A percentile compares a stretch with the other conserved stretches of the same genome.
These are phyloP conservation scores for Apostichopus parvimensis DNA, from an alignment of 35 echinoderm and acorn worm species.

Conservation along the genomic window DNA sequence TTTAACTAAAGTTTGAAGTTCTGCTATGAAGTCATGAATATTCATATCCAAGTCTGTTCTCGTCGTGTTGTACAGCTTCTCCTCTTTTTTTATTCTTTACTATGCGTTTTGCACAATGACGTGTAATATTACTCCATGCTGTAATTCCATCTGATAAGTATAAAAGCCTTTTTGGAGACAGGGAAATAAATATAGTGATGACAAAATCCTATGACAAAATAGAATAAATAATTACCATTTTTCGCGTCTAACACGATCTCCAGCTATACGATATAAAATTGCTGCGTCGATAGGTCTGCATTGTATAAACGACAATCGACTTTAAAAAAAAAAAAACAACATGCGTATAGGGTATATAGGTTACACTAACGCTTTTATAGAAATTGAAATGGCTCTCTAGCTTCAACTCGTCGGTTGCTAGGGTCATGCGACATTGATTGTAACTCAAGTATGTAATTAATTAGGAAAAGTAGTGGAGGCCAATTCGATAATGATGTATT, in stretches of 20 bases:
- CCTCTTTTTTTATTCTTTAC: background rate
- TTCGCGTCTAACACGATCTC: background rate
- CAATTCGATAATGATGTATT: too few relatives aligned
- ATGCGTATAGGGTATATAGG: background rate
- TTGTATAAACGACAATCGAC: background rate
- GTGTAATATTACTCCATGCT: slow-evolving; percentile 16
- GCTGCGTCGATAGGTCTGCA: background rate
- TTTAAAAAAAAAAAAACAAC: background rate
- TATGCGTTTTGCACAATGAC: background rate
- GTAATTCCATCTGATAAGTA: slow-evolving; percentile 34
- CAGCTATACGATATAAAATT: background rate
- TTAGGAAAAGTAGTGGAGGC: background rate
- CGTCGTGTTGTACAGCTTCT: background rate
- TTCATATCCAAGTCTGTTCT: background rate
- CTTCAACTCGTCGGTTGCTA: background rate
- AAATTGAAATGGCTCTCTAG: background rate
- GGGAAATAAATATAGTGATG: slow-evolving; percentile 44
- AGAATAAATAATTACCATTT: slow-evolving; percentile 36
- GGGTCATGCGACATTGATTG: background rate
- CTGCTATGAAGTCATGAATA: background rate
- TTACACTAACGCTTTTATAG: background rate
- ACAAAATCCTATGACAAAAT: background rate
- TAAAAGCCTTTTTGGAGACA: slow-evolving; percentile 32
- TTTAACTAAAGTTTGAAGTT: background rate
- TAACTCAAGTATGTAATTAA: background rate